Base-by-base conservation (phyloP, 2,113 vertebrate genomes). In the Colossoma macropomum region DNA sequence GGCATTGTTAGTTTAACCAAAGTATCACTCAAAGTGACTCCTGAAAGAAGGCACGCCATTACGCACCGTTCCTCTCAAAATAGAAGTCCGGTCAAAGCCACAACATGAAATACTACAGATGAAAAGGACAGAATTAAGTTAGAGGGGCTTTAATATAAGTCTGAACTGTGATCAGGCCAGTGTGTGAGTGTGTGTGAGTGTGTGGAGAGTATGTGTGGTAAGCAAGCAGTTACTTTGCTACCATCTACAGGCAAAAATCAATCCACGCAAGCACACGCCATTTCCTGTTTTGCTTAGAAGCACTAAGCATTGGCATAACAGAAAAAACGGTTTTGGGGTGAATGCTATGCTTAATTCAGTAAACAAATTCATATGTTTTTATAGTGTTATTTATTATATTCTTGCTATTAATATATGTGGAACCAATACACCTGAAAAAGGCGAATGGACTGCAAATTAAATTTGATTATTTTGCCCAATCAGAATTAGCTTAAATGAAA, bases 191-290 rank as follows among this genome's bases (percentile, higher is more conserved):
- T 75, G 69, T 19, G 25, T n/a, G n/a, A n/a, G n/a, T n/a, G n/a
- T n/a, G n/a, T n/a, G n/a, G n/a, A n/a, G 4, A 17, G 48, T 3
- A 38, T 38, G 21, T 70, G 34, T 9, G 32, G 45, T 21, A 21
- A 65, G 34, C 59, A 15, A 25, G 9, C 16, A 71, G 81, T 54
- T 60, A 62, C 41, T 48, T 25, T 83, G 66, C 81, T 83, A 59
- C 81, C 81, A 41, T 83, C 81, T 83, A 62, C 75, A 62, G 81
- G 27, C 21, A 34, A 62, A n/a, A 62, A 50, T 13, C 3, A 21
- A 70, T n/a, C 30, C 27, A 77, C 34, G 60, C 23, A 70, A 45
- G 48, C 48, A 77, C 60, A 75, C 12, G 25, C 19, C 45, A 6
- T 6, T 54, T 19, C 25, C 8, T 41, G 12, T 50, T 56, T 41